Conservation (phyloP, 2,797 vertebrate species). For the Vipera latastei region DNA sequence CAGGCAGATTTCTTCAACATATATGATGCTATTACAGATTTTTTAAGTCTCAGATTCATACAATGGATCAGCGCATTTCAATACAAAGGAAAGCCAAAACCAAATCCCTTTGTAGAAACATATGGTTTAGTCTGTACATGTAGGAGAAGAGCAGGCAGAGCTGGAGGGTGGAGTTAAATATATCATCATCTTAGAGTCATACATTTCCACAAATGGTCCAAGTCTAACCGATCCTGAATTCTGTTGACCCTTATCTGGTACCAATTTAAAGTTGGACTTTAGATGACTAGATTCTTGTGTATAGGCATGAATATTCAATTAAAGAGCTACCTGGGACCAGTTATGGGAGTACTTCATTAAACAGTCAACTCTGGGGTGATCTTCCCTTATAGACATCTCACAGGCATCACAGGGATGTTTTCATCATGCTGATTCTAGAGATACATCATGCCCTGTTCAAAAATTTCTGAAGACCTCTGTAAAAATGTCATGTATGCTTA, state of each 20-base stretch:
- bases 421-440: background rate
- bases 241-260: background rate
- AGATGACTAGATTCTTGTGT: background rate
- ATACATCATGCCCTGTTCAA: background rate
- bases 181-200: background rate
- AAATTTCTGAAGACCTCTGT: background rate
- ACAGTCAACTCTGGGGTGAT: background rate
- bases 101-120: background rate
- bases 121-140: background rate
- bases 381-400: background rate
- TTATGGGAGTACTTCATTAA: background rate
- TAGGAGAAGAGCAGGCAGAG: background rate
- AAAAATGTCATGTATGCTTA: background rate
- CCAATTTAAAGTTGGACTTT: background rate
- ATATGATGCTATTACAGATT: background rate
- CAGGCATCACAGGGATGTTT: background rate
- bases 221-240: background rate
- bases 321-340: background rate
- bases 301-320: background rate
- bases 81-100: background rate
- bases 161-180: background rate
- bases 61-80: background rate
- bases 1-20: background rate
- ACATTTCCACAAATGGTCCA: background rate
- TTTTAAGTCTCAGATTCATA: background rate